These are phyloP conservation scores for Apeltes quadracus DNA, from an alignment of 2,113 vertebrate species.

Conservation along the genomic window DNA sequence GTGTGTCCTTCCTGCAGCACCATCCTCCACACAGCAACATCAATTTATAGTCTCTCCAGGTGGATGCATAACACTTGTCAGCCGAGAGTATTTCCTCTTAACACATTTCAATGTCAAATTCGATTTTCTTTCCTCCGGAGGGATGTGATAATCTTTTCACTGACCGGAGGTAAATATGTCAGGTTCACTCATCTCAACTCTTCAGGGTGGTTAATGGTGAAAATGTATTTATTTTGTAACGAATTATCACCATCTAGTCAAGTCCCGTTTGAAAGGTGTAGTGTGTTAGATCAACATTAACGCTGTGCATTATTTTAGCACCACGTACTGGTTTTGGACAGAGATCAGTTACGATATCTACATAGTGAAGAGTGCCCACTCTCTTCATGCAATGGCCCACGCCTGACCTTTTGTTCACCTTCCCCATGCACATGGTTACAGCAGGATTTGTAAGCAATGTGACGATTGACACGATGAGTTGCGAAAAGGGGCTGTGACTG, in stretches of 20 bases:
- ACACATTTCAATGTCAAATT: constrained; percentile 49
- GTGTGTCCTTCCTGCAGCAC: constrained; percentile 41
- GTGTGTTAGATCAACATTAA: constrained; percentile 2
- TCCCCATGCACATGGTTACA: neutral
- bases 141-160: constrained; percentile 31
- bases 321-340: neutral
- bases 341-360: neutral
- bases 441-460: neutral
- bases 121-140: constrained; percentile 32
- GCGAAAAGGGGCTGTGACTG: constrained; percentile 1
- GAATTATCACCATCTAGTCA: neutral
- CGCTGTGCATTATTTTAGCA: constrained; percentile 4
- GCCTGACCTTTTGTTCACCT: neutral
- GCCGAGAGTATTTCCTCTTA: constrained; percentile 23
- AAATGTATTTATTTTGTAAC: neutral
- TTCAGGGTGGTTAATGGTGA: constrained; percentile 15
- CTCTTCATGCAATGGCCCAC: neutral
- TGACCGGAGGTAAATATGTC: constrained; percentile 51
- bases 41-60: constrained; percentile 71
- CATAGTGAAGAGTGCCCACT: neutral
- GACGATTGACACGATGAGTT: constrained; percentile 14
- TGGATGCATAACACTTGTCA: constrained; percentile 45
- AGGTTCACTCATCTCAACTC: constrained; percentile 36
- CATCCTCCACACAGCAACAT: constrained; percentile 54
- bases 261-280: constrained; percentile 3